Percentiles rank a stretch among this genome's conserved stretches.
phyloP scores from a whole-genome alignment of 2,797 vertebrate species.

The Spinus pinus region DNA sequence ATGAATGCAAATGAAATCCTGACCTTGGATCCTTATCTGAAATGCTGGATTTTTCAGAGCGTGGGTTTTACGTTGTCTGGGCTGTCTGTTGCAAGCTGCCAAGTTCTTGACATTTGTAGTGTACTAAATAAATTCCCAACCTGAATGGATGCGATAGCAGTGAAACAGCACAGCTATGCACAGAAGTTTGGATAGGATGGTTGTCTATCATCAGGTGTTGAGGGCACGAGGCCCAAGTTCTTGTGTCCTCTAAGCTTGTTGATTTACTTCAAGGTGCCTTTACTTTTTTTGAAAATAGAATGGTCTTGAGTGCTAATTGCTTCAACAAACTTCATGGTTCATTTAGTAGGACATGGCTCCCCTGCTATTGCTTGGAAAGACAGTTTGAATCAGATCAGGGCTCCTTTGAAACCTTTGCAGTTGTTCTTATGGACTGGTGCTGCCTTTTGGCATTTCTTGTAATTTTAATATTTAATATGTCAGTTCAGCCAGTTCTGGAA shows the following conservation, averaged over 20 bases:
- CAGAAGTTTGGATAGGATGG: neutral
- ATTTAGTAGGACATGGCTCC: neutral
- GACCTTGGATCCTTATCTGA: neutral
- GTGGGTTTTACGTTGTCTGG: neutral
- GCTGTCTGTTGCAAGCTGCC: neutral
- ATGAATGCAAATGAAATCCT: neutral
- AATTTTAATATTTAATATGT: neutral
- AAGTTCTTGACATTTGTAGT: neutral
- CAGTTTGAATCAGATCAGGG: neutral
- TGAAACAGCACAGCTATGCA: neutral
- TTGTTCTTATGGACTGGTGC: neutral
- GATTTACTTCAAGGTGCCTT: neutral
- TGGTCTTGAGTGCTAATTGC: neutral
- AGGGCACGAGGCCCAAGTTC: neutral
- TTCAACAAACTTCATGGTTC: neutral
- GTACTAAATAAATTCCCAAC: neutral
- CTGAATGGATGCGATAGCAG: neutral
- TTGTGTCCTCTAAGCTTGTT: neutral
- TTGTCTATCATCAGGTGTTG: neutral
- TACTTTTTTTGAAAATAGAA: neutral
- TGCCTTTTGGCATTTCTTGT: neutral
- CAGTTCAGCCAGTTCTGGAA: neutral
- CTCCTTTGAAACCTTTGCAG: neutral
- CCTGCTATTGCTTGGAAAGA: neutral
- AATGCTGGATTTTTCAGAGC: neutral